Evolutionary conservation across 1,140 invertebrate genomes (phyloP).

Genomic region (Hycleus cichorii): DNA sequence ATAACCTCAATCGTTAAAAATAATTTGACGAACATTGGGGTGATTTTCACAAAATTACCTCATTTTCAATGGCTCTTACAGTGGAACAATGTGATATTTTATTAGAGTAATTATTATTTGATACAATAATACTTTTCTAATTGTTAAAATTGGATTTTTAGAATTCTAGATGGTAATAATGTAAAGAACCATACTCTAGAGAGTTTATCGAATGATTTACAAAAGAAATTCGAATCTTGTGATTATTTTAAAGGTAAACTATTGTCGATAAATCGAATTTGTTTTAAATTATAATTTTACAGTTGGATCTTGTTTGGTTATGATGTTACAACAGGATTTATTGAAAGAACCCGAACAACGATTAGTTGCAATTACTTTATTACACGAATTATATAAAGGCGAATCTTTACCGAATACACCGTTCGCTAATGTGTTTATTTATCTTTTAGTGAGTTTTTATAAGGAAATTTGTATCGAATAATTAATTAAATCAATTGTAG

Average conservation of each 20-base stretch:
- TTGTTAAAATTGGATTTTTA: conserved; percentile 17
- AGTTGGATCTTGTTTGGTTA: conserved; percentile 56
- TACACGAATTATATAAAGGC: conserved; percentile 63
- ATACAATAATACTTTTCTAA: not conserved
- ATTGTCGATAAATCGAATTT: conserved; percentile 11
- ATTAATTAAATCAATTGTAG: conserved; percentile 32
- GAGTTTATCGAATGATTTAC: conserved; percentile 55
- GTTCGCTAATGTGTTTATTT: conserved; percentile 62
- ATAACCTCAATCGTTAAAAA: too few species aligned
- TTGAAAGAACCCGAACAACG: conserved; percentile 58
- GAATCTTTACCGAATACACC: conserved; percentile 62
- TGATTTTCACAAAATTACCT: too few species aligned
- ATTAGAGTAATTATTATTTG: conserved; percentile 29
- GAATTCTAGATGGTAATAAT: conserved; percentile 58
- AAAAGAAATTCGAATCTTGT: conserved; percentile 66
- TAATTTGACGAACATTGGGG: too few species aligned
- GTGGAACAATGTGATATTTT: conserved; percentile 35
- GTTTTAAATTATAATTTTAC: conserved; percentile 17
- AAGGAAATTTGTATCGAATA: not conserved
- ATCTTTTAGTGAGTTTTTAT: conserved; percentile 49
- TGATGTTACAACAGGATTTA: conserved; percentile 67
- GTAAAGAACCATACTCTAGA: conserved; percentile 58
- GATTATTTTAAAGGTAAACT: conserved; percentile 66
- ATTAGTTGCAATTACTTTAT: conserved; percentile 57
- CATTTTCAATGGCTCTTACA: conserved; percentile 29